These are phyloP conservation scores for Drosophila maculinotata DNA, from an alignment of 2,888 invertebrate species.

Conservation along the genomic window DNA sequence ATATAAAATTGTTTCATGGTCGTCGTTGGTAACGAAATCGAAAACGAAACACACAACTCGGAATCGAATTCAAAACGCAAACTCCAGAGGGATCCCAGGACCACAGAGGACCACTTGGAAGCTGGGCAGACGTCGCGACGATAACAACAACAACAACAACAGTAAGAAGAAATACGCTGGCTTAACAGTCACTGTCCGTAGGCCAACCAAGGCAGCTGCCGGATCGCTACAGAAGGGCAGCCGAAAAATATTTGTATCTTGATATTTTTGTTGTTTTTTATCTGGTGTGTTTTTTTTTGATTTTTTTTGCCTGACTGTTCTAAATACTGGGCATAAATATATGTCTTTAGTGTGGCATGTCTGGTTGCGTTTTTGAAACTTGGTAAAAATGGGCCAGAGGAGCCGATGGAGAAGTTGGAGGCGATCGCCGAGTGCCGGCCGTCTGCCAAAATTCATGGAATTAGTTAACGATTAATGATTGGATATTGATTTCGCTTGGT, in stretches of 20 bases:
- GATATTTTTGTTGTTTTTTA: slow-evolving; percentile 60
- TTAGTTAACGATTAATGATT: slow-evolving; percentile 81
- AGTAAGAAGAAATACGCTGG: slow-evolving; percentile 61
- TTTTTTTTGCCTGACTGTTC: slow-evolving; percentile 53
- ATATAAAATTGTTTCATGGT: slow-evolving; percentile 77
- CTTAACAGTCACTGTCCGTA: slow-evolving; percentile 55
- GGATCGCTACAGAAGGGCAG: slow-evolving; percentile 67
- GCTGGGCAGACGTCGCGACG: slow-evolving; percentile 48
- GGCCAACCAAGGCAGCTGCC: slow-evolving; percentile 46
- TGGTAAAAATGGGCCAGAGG: slow-evolving; percentile 68
- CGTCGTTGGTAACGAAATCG: slow-evolving; percentile 60
- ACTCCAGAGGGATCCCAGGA: slow-evolving; percentile 31
- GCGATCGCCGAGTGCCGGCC: slow-evolving; percentile 36
- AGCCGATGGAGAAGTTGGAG: slow-evolving; percentile 13
- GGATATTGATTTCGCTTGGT: slow-evolving; percentile 72
- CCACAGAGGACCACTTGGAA: slow-evolving; percentile 28
- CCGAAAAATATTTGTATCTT: slow-evolving; percentile 78
- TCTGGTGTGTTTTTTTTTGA: slow-evolving; percentile 34
- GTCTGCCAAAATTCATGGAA: slow-evolving; percentile 76
- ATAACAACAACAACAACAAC: slow-evolving; percentile 59
- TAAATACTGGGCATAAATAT: slow-evolving; percentile 76
- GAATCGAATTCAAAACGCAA: slow-evolving; percentile 69
- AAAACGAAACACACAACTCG: slow-evolving; percentile 57
- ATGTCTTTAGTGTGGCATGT: slow-evolving; percentile 78
- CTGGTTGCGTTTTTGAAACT: slow-evolving; percentile 76